Evolutionary conservation across 2,888 invertebrate genomes (phyloP).

Genomic region (Cheilosia vulpina): DNA sequence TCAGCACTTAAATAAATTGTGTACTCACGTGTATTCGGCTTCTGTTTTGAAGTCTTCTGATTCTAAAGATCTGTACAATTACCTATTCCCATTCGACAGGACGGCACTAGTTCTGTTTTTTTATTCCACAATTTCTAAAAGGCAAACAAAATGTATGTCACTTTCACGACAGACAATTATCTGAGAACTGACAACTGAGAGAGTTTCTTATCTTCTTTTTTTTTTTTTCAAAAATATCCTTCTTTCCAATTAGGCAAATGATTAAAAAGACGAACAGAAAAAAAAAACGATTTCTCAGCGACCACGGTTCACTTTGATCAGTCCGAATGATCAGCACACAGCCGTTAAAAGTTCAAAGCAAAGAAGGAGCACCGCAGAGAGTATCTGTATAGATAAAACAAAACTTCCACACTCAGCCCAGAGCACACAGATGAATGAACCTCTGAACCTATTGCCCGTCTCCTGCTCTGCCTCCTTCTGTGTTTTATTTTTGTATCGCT

Average conservation of each 20-base stretch:
- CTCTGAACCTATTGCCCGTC: slow-evolving; percentile 54
- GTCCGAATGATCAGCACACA: slow-evolving; percentile 39
- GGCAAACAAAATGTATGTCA: slow-evolving; percentile 53
- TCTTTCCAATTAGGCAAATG: slow-evolving; percentile 49
- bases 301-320: slow-evolving; percentile 56
- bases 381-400: slow-evolving; percentile 5
- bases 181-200: slow-evolving; percentile 2
- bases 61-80: not conserved
- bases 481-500: slow-evolving; percentile 3
- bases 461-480: slow-evolving; percentile 12
- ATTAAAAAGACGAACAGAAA: slow-evolving; percentile 3
- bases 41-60: not conserved
- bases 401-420: slow-evolving; percentile 13
- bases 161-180: slow-evolving; percentile 41
- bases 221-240: not conserved
- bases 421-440: slow-evolving; percentile 59
- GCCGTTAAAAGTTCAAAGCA: slow-evolving; percentile 46
- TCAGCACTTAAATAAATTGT: slow-evolving; percentile 12
- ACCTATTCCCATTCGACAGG: no score
- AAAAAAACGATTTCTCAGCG: slow-evolving; percentile 15
- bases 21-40: slow-evolving; percentile 38
- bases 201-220: not conserved
- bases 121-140: not conserved
- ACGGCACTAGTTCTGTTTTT: no score
- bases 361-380: slow-evolving; percentile 34